Evolutionary conservation across 2,113 vertebrate species (phyloP).

Genomic region (Fregetta grallaria): DNA sequence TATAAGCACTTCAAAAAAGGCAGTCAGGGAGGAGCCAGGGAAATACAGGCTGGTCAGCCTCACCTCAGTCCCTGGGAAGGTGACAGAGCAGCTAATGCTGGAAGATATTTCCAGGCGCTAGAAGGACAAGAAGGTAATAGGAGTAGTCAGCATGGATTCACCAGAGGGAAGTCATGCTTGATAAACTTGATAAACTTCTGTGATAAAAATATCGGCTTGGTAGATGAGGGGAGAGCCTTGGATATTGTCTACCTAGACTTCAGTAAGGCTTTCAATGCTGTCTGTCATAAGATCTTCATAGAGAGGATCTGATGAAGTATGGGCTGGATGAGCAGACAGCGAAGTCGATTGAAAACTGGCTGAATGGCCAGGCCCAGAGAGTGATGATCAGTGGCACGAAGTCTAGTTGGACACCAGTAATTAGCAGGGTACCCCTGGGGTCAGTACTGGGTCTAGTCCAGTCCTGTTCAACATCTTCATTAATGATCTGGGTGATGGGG

Average conservation of each 20-base stretch:
- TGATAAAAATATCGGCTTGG: neutral
- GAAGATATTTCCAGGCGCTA: neutral
- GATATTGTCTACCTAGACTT: neutral
- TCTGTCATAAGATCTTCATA: neutral
- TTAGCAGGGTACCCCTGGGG: neutral
- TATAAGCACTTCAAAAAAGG: neutral
- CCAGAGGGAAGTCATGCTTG: neutral
- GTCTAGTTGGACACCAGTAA: neutral
- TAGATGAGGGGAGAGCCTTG: neutral
- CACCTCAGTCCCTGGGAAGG: neutral
- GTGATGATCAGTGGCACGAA: neutral
- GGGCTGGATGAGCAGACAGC: neutral
- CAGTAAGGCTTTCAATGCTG: neutral
- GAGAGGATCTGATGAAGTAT: too few species aligned
- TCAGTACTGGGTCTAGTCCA: neutral
- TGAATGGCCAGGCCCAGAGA: neutral
- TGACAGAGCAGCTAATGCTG: neutral
- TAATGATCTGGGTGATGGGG: neutral
- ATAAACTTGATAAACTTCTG: neutral
- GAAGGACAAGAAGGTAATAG: neutral
- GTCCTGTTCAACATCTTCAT: neutral
- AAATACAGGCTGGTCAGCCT: neutral
- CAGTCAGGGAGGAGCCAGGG: neutral
- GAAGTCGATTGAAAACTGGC: fast-evolving
- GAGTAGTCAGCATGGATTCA: neutral